A percentile compares a stretch with the other conserved stretches of the same genome.
phyloP scores from a whole-genome alignment of 2,797 vertebrate genomes.

The Momotus momota region DNA sequence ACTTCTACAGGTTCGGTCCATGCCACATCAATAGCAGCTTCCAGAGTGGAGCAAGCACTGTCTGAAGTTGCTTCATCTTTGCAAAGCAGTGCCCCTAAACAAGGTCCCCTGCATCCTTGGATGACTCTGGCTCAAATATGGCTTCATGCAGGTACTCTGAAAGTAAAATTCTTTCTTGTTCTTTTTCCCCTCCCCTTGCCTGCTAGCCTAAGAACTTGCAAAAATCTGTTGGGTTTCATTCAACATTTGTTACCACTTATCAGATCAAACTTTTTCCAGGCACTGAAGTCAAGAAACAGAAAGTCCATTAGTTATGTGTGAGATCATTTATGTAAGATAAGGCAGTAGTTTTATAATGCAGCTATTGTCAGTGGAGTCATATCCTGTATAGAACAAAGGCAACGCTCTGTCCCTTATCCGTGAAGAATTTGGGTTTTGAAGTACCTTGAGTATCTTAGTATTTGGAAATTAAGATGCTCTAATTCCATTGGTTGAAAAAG shows the following conservation, averaged over 20 bases:
- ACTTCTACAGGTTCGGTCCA: conserved; percentile 90
- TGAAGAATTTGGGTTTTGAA: background rate
- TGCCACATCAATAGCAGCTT: conserved; percentile 95
- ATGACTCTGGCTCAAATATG: conserved; percentile 99
- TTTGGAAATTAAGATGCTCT: background rate
- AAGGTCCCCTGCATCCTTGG: conserved; percentile 96
- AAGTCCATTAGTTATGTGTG: background rate
- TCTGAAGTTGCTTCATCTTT: conserved; percentile 96
- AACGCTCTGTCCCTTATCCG: background rate
- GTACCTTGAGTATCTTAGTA: background rate
- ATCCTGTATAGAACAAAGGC: background rate
- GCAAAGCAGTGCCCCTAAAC: conserved; percentile 96
- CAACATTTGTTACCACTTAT: background rate
- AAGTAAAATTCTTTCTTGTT: background rate
- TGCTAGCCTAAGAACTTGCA: background rate
- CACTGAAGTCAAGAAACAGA: background rate
- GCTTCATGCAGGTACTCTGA: conserved; percentile 92
- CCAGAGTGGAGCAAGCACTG: conserved; percentile 95
- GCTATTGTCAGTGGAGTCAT: background rate
- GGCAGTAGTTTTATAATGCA: background rate
- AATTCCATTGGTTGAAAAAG: background rate
- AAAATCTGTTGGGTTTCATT: background rate
- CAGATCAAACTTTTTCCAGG: background rate
- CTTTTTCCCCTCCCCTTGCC: background rate
- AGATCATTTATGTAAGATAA: background rate